These are phyloP conservation scores for Petrosia ficiformis DNA, from an alignment of 37 sponge, comb jelly and placozoan species.

Conservation along the genomic window DNA sequence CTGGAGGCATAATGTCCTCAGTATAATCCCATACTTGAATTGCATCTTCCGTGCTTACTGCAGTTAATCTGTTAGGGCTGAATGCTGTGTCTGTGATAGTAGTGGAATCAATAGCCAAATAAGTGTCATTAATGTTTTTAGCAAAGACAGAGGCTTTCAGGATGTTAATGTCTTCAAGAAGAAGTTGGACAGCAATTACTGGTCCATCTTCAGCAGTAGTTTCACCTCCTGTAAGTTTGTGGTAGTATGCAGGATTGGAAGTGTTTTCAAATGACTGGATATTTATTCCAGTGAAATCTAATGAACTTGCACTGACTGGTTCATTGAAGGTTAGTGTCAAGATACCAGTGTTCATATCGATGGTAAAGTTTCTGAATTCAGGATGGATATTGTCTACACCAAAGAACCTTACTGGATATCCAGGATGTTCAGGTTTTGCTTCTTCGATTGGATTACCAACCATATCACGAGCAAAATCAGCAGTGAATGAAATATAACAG, in stretches of 20 bases:
- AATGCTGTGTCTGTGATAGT: slow-evolving; percentile 83
- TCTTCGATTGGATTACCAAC: slow-evolving; percentile 56
- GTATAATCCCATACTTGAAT: slow-evolving; percentile 29
- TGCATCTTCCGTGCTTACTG: slow-evolving; percentile 38
- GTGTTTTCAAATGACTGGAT: slow-evolving; percentile 65
- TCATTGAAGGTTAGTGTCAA: slow-evolving; percentile 84
- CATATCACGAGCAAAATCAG: slow-evolving; percentile 70
- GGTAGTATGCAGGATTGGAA: slow-evolving; percentile 15
- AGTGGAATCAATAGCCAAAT: slow-evolving; percentile 36
- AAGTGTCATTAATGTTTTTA: slow-evolving; percentile 69
- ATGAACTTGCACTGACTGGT: slow-evolving; percentile 66
- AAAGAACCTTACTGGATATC: slow-evolving; percentile 62
- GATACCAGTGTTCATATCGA: slow-evolving; percentile 57
- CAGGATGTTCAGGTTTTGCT: slow-evolving; percentile 36
- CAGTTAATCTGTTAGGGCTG: slow-evolving; percentile 60
- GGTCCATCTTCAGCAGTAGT: slow-evolving; percentile 47
- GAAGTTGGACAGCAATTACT: slow-evolving; percentile 46
- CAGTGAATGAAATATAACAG: slow-evolving; percentile 87
- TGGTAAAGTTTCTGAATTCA: slow-evolving; percentile 44
- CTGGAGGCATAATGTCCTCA: slow-evolving; percentile 55
- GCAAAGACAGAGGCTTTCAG: slow-evolving; percentile 81
- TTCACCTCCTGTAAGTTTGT: slow-evolving; percentile 47
- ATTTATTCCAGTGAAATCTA: slow-evolving; percentile 68
- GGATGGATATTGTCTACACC: slow-evolving; percentile 59
- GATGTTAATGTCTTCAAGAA: slow-evolving; percentile 44